Base-by-base conservation (phyloP, 2,888 invertebrate genomes). In the Pimpla rufipes region DNA sequence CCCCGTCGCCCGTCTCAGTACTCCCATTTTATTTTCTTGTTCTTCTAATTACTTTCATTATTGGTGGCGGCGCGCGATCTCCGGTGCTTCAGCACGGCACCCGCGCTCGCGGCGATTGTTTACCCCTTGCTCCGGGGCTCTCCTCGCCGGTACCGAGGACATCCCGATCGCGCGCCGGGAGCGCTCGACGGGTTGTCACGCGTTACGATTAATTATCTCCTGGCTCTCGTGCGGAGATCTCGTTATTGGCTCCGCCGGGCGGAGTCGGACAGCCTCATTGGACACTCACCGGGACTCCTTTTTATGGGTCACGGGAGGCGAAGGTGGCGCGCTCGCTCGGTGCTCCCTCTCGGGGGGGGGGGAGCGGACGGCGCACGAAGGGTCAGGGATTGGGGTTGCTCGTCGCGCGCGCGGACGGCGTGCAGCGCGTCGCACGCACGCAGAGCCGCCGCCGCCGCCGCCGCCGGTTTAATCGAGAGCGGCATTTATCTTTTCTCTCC, bases 131-230 rank as follows among this genome's bases (percentile, higher is more conserved):
- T 5, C 3, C 29, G 29, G 5, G 2, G 29, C 5, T 29, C 5
- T 29, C 29, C 5, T 29, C 5, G 2, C 2, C 29, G 29, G 2
- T 29, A 29, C 29, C 29, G 29, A 29, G 2, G 29, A n/a, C n/a
- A n/a, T n/a, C 29, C 3, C 29, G 29, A 29, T 29, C 29, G 2
- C 3, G 5, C 5, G n/a, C 2, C n/a, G 18, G 55, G 16, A 42
- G 37, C 11, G 42, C 35, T 50, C 50, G 23, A 70, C 70, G 81
- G 76, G 76, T 47, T 76, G 79, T 79, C 70, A 66, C 67, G 70
- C 50, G 70, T 83, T 76, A 50, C 79, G 79, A 83, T 83, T 83
- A 83, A 83, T 83, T 79, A 76, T 83, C 79, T 73, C n/a, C 74
- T 47, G n/a, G 70, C 57, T 75, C 75, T 75, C 83, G 83, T 76